phyloP scores from a whole-genome alignment of 2,888 invertebrate species.

The Tetramorium bicarinatum region DNA sequence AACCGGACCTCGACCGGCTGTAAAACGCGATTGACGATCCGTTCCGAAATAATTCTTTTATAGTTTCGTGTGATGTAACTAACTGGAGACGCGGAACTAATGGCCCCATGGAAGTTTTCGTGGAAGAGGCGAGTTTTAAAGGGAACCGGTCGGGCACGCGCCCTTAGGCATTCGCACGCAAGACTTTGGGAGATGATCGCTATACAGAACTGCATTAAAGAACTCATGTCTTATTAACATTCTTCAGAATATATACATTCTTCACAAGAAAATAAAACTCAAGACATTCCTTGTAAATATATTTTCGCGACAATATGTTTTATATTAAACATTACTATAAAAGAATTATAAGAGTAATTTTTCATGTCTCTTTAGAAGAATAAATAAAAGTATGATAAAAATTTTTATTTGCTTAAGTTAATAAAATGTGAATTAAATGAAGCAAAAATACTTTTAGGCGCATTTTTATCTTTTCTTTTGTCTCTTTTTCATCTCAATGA shows the following conservation, averaged over 20 bases:
- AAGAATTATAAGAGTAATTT: not conserved
- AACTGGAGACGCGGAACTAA: constrained; percentile 46
- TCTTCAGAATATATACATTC: not conserved
- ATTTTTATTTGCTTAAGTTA: not conserved
- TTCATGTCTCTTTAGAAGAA: not conserved
- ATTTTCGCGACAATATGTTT: not conserved
- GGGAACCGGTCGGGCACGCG: constrained; percentile 50
- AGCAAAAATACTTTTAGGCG: not conserved
- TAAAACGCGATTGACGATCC: constrained; percentile 30
- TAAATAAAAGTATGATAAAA: not conserved
- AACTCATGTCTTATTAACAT: constrained; percentile 5
- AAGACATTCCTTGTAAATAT: not conserved
- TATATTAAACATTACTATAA: not conserved
- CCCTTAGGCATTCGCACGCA: constrained; percentile 26
- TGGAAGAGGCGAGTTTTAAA: constrained; percentile 45
- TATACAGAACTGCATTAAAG: not conserved
- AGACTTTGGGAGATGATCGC: constrained; percentile 18
- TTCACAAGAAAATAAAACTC: not conserved
- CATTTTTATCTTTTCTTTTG: not conserved
- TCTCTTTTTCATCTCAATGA: not conserved
- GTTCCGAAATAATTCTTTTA: constrained; percentile 44
- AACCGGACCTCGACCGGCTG: constrained; percentile 5
- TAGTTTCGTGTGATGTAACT: constrained; percentile 39
- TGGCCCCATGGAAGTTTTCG: constrained; percentile 33
- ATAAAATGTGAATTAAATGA: not conserved